A percentile compares a stretch with the other conserved stretches of the same genome.
phyloP scores from a whole-genome alignment of 2,113 vertebrate species.

The Indri indri region DNA sequence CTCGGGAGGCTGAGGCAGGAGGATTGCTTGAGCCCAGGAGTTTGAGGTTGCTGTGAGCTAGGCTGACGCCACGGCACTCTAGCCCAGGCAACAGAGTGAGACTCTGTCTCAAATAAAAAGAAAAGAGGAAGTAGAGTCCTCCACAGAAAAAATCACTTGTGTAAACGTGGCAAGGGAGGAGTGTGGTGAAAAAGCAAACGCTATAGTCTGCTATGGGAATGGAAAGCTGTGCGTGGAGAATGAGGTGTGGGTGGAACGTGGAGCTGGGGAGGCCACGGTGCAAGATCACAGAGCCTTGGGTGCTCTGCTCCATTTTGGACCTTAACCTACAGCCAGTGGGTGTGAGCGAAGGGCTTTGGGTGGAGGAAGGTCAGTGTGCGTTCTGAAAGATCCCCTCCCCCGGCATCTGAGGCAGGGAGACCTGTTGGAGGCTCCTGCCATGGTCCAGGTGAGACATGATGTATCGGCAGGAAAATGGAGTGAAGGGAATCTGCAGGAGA shows the following conservation, averaged over 20 bases:
- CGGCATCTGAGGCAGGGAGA: neutral
- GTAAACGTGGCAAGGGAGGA: neutral
- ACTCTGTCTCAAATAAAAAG: no score
- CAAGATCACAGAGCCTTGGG: neutral
- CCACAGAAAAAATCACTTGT: neutral
- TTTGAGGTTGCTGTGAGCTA: no score
- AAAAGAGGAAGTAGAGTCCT: neutral
- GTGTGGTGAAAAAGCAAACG: neutral
- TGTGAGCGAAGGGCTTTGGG: neutral
- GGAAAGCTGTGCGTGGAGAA: neutral
- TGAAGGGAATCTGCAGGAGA: neutral
- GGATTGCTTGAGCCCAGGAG: no score
- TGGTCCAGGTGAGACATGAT: neutral
- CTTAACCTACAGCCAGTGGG: fast-evolving
- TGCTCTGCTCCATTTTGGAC: neutral
- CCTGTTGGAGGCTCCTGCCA: neutral
- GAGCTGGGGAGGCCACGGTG: neutral
- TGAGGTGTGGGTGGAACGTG: fast-evolving
- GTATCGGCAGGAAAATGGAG: neutral
- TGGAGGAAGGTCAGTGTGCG: no score
- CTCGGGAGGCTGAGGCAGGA: no score
- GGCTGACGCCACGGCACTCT: no score
- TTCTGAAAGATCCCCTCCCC: neutral
- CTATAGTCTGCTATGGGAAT: fast-evolving
- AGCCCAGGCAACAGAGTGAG: no score